Evolutionary conservation across 1,140 invertebrate species (phyloP).

Genomic region (Nasonia giraulti): DNA sequence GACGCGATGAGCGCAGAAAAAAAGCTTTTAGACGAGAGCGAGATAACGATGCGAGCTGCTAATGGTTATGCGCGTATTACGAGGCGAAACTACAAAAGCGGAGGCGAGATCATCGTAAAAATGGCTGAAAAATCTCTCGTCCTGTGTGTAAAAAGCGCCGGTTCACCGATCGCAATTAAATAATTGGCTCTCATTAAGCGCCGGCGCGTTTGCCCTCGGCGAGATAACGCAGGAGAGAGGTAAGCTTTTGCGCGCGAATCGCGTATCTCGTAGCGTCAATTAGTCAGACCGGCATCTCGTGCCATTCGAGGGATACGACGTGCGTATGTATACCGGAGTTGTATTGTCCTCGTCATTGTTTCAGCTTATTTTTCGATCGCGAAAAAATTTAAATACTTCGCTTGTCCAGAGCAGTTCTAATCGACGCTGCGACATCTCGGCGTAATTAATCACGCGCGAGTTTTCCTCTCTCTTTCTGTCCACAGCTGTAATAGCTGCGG

Average conservation of each 20-base stretch:
- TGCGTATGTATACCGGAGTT: too few species aligned
- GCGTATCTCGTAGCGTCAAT: slow-evolving; percentile 61
- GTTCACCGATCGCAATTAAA: slow-evolving; percentile 56
- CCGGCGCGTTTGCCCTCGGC: slow-evolving; percentile 53
- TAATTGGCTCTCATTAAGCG: slow-evolving; percentile 63
- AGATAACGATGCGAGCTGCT: too few species aligned
- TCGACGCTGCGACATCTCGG: not conserved
- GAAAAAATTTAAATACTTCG: too few species aligned
- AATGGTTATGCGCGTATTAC: too few species aligned
- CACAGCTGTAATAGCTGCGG: too few species aligned
- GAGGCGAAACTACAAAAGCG: too few species aligned
- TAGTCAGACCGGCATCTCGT: slow-evolving; percentile 60
- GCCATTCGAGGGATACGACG: slow-evolving; percentile 35
- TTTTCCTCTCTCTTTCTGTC: not conserved
- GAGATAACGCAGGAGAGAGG: not conserved
- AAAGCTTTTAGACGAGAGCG: too few species aligned
- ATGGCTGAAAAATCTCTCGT: too few species aligned
- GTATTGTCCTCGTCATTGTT: too few species aligned
- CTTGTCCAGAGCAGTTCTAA: not conserved
- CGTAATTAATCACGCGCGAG: not conserved
- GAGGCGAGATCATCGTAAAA: too few species aligned
- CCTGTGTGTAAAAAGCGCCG: not conserved
- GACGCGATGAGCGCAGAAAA: too few species aligned
- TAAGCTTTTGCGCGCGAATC: slow-evolving; percentile 48
- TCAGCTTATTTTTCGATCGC: too few species aligned